phyloP scores from a whole-genome alignment of 2,113 vertebrate genomes.

The Cyprinus carpio region DNA sequence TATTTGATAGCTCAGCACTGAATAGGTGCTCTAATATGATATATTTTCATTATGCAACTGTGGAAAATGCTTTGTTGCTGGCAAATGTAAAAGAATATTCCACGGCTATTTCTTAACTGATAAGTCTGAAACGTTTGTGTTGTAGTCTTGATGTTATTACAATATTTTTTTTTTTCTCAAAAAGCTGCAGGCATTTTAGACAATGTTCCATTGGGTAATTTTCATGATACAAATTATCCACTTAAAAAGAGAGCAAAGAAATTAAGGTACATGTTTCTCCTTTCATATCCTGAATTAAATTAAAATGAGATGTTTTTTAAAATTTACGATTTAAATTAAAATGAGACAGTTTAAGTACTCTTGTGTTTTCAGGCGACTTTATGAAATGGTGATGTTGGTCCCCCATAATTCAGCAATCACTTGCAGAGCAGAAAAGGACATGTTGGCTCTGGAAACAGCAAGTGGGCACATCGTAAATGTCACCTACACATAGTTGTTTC shows the following conservation, averaged over 20 bases:
- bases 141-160: neutral
- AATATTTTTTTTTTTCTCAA: neutral
- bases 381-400: constrained; percentile 5
- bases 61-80: constrained; percentile 38
- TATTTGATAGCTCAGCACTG: constrained; percentile 29
- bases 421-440: constrained; percentile 30
- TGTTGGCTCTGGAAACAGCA: constrained; percentile 49
- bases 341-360: neutral
- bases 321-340: too few species aligned
- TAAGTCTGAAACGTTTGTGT: neutral
- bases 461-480: constrained; percentile 73
- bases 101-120: neutral
- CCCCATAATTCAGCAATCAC: neutral
- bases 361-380: neutral
- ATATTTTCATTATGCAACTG: constrained; percentile 36
- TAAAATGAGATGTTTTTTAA: neutral
- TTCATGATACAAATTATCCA: neutral
- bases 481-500: constrained; percentile 56
- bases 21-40: constrained; percentile 36
- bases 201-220: neutral
- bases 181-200: neutral
- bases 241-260: neutral
- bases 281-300: neutral
- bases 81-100: neutral
- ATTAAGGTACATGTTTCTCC: neutral